These are phyloP conservation scores for Watsonalla cultraria DNA, from an alignment of 2,888 invertebrate species.

Conservation along the genomic window DNA sequence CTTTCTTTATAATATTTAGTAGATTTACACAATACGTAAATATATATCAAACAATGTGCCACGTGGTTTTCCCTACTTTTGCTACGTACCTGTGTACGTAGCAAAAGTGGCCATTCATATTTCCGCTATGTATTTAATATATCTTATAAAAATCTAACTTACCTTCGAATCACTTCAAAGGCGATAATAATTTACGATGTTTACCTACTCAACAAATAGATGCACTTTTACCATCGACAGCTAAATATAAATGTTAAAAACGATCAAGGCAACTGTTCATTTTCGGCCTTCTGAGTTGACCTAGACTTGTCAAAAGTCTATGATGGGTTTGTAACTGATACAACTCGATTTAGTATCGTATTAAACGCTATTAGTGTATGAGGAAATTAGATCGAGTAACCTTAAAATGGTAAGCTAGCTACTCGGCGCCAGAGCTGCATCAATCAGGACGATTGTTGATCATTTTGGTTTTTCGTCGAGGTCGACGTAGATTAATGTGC, in stretches of 20 bases:
- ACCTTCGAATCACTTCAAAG: slow-evolving; percentile 40
- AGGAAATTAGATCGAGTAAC: slow-evolving; percentile 25
- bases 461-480: not conserved
- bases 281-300: slow-evolving; percentile 46
- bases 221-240: slow-evolving; percentile 43
- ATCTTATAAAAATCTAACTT: slow-evolving; percentile 10
- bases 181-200: slow-evolving; percentile 42
- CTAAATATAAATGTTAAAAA: slow-evolving; percentile 49
- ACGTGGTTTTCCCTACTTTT: too few species aligned
- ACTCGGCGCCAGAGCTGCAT: not conserved
- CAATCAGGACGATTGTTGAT: not conserved
- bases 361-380: slow-evolving; percentile 26
- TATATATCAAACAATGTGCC: too few species aligned
- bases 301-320: slow-evolving; percentile 52
- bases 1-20: too few species aligned
- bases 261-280: slow-evolving; percentile 48
- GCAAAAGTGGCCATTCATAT: too few species aligned
- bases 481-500: not conserved
- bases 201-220: slow-evolving; percentile 44
- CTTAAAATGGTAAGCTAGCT: slow-evolving; percentile 13
- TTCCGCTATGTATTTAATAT: too few species aligned
- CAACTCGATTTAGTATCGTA: slow-evolving; percentile 26
- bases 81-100: too few species aligned
- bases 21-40: too few species aligned
- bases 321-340: slow-evolving; percentile 46